Percentiles rank a stretch among this genome's conserved stretches.
Conservation (phyloP, 2,113 vertebrate species). For the Climacteris rufus region DNA sequence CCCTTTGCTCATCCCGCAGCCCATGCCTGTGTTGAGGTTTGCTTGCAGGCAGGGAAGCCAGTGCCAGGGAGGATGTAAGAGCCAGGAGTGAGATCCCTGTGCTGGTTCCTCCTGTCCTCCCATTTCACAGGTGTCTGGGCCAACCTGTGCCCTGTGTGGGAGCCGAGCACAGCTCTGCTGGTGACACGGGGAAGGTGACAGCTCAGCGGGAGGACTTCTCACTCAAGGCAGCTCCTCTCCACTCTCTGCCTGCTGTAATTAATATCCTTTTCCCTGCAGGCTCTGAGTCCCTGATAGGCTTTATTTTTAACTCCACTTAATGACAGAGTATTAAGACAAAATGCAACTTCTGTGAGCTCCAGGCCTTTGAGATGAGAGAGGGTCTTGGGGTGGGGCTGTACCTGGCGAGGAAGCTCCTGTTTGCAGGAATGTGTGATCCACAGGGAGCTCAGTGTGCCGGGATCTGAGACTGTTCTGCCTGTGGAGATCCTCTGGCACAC, state of each 20-base stretch:
- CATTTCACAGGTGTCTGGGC: not conserved
- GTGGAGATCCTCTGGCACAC: not conserved
- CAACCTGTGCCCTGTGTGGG: not conserved
- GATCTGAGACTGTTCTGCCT: not conserved
- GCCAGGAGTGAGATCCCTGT: not conserved
- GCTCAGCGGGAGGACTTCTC: not conserved
- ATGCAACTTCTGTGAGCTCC: slow-evolving; percentile 31
- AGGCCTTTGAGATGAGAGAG: not conserved
- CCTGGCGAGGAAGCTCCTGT: not conserved
- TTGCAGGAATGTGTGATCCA: not conserved
- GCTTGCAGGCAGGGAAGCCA: not conserved
- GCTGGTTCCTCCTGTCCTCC: not conserved
- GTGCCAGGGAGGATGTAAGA: not conserved
- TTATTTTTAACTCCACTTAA: slow-evolving; percentile 68
- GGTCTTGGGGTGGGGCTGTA: not conserved
- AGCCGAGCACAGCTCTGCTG: not conserved
- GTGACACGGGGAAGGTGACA: slow-evolving; percentile 23
- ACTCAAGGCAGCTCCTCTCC: slow-evolving; percentile 39
- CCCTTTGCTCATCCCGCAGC: not conserved
- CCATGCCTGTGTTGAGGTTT: fast-evolving
- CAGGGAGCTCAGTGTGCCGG: not conserved
- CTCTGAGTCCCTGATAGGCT: slow-evolving; percentile 45
- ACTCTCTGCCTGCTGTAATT: slow-evolving; percentile 62
- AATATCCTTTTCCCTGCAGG: slow-evolving; percentile 58
- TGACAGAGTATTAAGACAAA: slow-evolving; percentile 57